Base-by-base conservation (phyloP, 2,888 invertebrate genomes). In the Athalia rosae region DNA sequence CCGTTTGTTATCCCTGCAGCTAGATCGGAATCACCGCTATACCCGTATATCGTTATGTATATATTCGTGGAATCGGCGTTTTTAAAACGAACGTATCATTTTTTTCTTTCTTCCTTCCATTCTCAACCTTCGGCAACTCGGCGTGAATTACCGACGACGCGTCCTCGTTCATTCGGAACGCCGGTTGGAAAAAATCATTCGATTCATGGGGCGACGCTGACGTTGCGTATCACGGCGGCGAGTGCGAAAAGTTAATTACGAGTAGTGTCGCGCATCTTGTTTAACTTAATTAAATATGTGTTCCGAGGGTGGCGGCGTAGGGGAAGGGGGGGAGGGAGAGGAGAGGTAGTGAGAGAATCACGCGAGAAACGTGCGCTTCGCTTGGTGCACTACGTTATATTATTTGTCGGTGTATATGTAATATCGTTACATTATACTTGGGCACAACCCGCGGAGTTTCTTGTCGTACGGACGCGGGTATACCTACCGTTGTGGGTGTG, bases 221-320 rank as follows among this genome's bases (percentile, higher is more conserved):
- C 28, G 53, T 53, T 15, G 56, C 15, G 13, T 43, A 45, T 28
- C 28, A 71, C 58, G 56, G 71, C 58, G 56, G 71, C 28, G 43
- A 45, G 71, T 71, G 71, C 43, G 56, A 71, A 58, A 71, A 71
- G 71, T 58, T 56, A 71, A 71, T 71, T 71, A 47, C 71, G 15
- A 15, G 45, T 13, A 71, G 71, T 58, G 71, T 69, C 64, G 8
- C 71, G 43, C 71, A 45, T 71, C 71, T 71, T 58, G 71, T 71
- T 43, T 58, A 71, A 71, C 45, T 58, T 58, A 58, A 71, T 71
- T 50, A 71, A 71, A 43, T 71, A 71, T 71, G 71, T 71, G 45
- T 71, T 71, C 58, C 58, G 58, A 71, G 71, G 28, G 28, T 28
- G 28, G 28, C 0, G n/a, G n/a, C n/a, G n/a, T n/a, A n/a, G n/a